A percentile compares a stretch with the other conserved stretches of the same genome.
phyloP scores from a whole-genome alignment of 2,797 vertebrate genomes.

The Uromys caudimaculatus region DNA sequence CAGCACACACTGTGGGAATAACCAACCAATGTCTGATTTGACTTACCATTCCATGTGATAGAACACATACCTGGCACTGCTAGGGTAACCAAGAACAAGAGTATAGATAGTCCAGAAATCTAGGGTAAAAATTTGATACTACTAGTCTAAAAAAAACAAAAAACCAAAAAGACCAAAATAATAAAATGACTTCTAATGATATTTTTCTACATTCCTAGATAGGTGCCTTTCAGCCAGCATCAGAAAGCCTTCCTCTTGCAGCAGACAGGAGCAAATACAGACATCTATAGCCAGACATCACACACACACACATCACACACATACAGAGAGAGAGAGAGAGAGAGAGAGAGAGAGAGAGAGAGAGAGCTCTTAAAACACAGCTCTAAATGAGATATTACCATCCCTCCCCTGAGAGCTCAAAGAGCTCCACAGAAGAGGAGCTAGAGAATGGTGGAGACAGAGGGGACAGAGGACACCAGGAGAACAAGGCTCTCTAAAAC shows the following conservation, averaged over 20 bases:
- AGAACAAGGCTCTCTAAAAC: not conserved
- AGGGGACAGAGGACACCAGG: not conserved
- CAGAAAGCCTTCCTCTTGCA: not conserved
- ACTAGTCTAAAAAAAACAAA: not conserved
- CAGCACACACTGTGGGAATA: not conserved
- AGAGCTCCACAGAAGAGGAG: not conserved
- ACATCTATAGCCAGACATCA: not conserved
- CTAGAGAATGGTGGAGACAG: not conserved
- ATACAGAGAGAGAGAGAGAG: not conserved
- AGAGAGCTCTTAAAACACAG: not conserved
- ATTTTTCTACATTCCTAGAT: not conserved
- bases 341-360: not conserved
- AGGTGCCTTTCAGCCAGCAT: not conserved
- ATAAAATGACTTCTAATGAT: not conserved
- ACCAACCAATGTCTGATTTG: not conserved
- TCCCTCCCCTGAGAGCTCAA: not conserved
- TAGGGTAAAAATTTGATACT: not conserved
- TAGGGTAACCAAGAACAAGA: not conserved
- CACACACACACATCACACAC: not conserved
- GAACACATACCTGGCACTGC: not conserved
- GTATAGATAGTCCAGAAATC: not conserved
- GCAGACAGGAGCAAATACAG: not conserved
- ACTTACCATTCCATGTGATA: too few species aligned
- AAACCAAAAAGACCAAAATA: not conserved
- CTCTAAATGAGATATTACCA: not conserved